phyloP scores from a whole-genome alignment of 2,113 vertebrate species.

The Hippocampus barbouri region DNA sequence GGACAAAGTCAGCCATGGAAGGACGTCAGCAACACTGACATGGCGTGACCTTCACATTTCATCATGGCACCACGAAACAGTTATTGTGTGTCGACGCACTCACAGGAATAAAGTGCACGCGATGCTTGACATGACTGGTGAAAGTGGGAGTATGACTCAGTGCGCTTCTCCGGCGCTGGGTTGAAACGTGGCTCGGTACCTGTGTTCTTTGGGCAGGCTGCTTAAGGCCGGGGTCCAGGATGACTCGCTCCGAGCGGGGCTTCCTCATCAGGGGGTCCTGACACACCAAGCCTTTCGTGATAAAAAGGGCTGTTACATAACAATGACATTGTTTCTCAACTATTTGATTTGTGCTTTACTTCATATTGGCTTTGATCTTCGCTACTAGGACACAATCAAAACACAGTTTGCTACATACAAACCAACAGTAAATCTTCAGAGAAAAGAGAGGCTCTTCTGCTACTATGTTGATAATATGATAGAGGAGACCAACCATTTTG shows the following conservation, averaged over 20 bases:
- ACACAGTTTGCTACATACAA: not conserved
- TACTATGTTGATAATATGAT: too few species aligned
- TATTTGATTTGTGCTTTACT: slow-evolving; percentile 18
- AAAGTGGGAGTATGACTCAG: slow-evolving; percentile 42
- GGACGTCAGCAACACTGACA: slow-evolving; percentile 8
- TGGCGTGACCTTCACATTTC: not conserved
- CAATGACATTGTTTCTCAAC: slow-evolving; percentile 30
- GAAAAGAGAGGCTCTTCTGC: not conserved
- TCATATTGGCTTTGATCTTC: slow-evolving; percentile 24
- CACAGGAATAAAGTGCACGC: slow-evolving; percentile 47
- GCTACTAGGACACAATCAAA: slow-evolving; percentile 24
- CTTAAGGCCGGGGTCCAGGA: slow-evolving; percentile 71
- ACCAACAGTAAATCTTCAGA: not conserved
- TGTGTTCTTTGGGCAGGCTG: slow-evolving; percentile 75
- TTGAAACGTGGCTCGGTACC: slow-evolving; percentile 64
- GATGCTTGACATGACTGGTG: slow-evolving; percentile 44
- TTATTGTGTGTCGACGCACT: slow-evolving; percentile 18
- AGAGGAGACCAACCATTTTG: too few species aligned
- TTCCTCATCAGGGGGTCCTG: slow-evolving; percentile 81
- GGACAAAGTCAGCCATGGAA: slow-evolving; percentile 10
- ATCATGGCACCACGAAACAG: slow-evolving; percentile 23
- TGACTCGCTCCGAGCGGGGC: slow-evolving; percentile 62
- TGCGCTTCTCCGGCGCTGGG: not conserved
- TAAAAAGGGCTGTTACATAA: slow-evolving; percentile 18
- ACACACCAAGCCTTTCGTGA: slow-evolving; percentile 83